These are phyloP conservation scores for Idaea dimidiata DNA, from an alignment of 2,888 invertebrate species.

Conservation along the genomic window DNA sequence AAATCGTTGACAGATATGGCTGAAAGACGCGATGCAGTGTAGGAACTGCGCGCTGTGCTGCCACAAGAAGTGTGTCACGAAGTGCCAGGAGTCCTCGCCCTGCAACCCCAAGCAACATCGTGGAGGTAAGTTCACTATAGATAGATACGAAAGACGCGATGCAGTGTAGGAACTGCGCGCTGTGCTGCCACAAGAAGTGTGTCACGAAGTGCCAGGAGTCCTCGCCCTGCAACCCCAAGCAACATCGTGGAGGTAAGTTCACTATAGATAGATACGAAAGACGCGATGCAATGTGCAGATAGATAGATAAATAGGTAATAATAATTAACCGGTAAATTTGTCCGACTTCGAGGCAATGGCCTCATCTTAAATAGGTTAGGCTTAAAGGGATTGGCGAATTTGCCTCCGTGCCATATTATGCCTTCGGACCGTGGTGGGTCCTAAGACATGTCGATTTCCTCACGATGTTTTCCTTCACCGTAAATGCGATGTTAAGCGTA, in stretches of 20 bases:
- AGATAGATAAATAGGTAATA: too few species aligned
- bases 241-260: slow-evolving; percentile 63
- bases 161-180: slow-evolving; percentile 92
- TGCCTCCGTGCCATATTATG: too few species aligned
- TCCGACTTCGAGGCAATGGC: too few species aligned
- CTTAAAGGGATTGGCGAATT: too few species aligned
- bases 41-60: slow-evolving; percentile 93
- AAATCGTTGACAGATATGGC: slow-evolving; percentile 87
- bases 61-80: slow-evolving; percentile 96
- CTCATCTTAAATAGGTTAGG: too few species aligned
- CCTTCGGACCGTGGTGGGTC: too few species aligned
- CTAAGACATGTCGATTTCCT: too few species aligned
- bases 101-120: slow-evolving; percentile 66
- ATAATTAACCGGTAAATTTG: too few species aligned
- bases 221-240: slow-evolving; percentile 68
- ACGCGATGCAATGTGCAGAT: too few species aligned
- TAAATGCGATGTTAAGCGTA: too few species aligned
- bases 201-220: slow-evolving; percentile 88
- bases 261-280: not conserved
- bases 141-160: slow-evolving; percentile 88
- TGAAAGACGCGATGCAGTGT: slow-evolving; percentile 97
- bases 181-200: slow-evolving; percentile 98
- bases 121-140: slow-evolving; percentile 54
- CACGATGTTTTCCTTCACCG: too few species aligned
- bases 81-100: slow-evolving; percentile 84